Evolutionary conservation across 1,140 invertebrate species (phyloP), one percentile per base, ranked within the genome.

Genomic region (Drosophila nigromelanica): DNA sequence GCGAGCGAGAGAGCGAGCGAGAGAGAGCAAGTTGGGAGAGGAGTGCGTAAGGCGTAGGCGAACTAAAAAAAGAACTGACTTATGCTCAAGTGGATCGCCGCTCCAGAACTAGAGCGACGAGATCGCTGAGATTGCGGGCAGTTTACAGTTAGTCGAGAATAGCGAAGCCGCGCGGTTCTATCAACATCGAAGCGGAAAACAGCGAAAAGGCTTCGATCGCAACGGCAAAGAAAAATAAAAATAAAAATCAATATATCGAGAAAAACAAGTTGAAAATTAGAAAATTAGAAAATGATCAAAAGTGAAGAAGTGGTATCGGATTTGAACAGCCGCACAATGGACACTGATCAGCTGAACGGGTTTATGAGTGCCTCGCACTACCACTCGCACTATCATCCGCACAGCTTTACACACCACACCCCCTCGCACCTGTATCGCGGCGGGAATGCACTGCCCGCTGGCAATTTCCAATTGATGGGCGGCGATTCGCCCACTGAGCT

Each of bases 221-320:
- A 24, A 42, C 12, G 48, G 4, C 12, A 50, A 48, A 33, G 4
- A 4, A n/a, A 37, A 14, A 55, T 12, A 78, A 40, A 43, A 48
- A 48, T 42, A 40, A 64, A 24, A n/a, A 4, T 10, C 30, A 51
- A 30, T 50, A 33, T 43, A 33, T 51, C 33, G 10, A 40, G 33
- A 62, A 54, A 59, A 55, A 59, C 5, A 35, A 48, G 43, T 11
- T 33, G 40, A 42, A 82, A 77, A 18, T 90, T 91, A 14, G 1
- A 8, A 6, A 33, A 33, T 7, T 33, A 1, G 6, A 33, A 33
- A 35, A 91, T 91, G 90, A 91, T 91, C 30, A 91, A 91, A 76
- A 91, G 90, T 78, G 90, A 91, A 68, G 90, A 91, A 56, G 56
- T 59, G 33, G 55, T 86, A n/a, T 56, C 77, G 33, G 90, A 91